These are phyloP conservation scores for Phaethon lepturus DNA, from an alignment of 2,113 vertebrate species.

Conservation along the genomic window DNA sequence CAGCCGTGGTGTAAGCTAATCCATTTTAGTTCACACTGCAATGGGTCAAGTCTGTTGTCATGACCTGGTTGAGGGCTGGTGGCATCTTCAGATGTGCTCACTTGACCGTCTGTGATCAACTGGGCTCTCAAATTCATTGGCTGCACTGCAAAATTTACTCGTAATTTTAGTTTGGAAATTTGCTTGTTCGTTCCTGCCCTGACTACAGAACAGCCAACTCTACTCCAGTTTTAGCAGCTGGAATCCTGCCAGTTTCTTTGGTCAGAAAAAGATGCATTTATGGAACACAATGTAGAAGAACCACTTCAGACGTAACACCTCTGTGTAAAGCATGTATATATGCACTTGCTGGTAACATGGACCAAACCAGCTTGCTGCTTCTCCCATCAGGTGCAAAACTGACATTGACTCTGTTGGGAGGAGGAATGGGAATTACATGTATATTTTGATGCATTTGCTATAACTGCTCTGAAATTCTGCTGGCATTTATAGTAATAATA, in stretches of 20 bases:
- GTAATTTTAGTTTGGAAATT: not conserved
- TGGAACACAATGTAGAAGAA: not conserved
- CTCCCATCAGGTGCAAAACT: not conserved
- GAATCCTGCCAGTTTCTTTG: not conserved
- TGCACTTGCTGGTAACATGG: not conserved
- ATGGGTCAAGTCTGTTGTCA: not conserved
- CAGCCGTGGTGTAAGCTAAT: not conserved
- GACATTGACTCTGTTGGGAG: not conserved
- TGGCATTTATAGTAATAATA: not conserved
- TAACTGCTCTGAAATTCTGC: not conserved
- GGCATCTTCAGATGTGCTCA: not conserved
- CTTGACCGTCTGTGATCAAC: accelerated
- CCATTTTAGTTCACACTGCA: not conserved
- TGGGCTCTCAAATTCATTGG: not conserved
- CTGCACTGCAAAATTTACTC: not conserved
- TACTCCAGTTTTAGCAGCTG: not conserved
- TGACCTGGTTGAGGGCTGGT: not conserved
- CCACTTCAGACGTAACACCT: not conserved
- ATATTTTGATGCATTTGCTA: not conserved
- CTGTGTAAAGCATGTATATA: not conserved
- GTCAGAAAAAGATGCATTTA: not conserved
- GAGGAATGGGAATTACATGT: not conserved
- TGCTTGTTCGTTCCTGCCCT: not conserved
- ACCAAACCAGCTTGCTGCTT: not conserved
- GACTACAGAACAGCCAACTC: not conserved